Conservation (phyloP, 1,140 invertebrate genomes). For the Drosophila athabasca region DNA sequence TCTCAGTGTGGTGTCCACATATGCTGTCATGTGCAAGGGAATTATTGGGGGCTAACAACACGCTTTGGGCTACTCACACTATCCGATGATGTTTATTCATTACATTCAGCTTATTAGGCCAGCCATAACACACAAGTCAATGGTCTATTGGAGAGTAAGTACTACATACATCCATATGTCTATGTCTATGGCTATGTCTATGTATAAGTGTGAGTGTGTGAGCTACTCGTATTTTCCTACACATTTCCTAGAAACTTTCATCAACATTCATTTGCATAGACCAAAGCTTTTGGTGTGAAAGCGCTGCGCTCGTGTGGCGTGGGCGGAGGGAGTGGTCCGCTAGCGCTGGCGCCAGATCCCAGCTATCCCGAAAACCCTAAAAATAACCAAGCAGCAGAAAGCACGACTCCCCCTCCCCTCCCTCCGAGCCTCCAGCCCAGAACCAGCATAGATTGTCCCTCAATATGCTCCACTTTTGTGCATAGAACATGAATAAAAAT, state of each 20-base stretch:
- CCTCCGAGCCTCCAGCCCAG: constrained; percentile 23
- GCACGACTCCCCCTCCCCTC: constrained; percentile 37
- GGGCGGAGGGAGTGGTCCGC: constrained; percentile 13
- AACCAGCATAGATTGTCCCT: constrained; percentile 52
- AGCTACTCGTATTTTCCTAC: neutral
- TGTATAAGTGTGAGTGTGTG: no score
- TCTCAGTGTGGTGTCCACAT: constrained; percentile 13
- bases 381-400: constrained; percentile 54
- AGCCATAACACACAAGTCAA: neutral
- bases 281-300: constrained; percentile 22
- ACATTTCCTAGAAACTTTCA: constrained; percentile 17
- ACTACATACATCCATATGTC: no score
- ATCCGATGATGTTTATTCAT: constrained; percentile 55
- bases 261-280: constrained; percentile 50
- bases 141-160: no score
- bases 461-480: constrained; percentile 54
- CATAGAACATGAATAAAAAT: constrained; percentile 10
- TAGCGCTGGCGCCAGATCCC: constrained; percentile 54
- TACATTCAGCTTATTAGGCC: constrained; percentile 41
- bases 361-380: constrained; percentile 51
- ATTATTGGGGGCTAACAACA: constrained; percentile 23
- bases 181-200: no score
- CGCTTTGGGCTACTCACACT: neutral
- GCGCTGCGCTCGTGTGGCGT: constrained; percentile 12
- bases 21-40: constrained; percentile 29